A percentile compares a stretch with the other conserved stretches of the same genome.
Evolutionary conservation across 2,113 vertebrate genomes (phyloP).

Genomic region (Rhinogobius similis): DNA sequence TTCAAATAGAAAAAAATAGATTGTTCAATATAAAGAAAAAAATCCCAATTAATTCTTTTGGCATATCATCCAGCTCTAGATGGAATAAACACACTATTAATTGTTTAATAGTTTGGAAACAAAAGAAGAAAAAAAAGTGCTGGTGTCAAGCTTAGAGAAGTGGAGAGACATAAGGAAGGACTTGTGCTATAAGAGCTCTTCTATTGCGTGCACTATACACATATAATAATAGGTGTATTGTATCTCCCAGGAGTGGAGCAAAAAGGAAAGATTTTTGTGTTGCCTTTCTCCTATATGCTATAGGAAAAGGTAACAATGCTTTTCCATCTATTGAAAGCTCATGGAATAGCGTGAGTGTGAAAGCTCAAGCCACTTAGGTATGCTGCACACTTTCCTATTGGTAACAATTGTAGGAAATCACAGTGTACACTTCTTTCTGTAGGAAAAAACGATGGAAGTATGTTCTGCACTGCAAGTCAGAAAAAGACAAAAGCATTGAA

Average conservation of each 20-base stretch:
- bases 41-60: no score
- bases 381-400: slow-evolving; percentile 28
- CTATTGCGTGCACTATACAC: no score
- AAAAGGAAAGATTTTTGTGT: not conserved
- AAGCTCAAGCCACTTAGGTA: slow-evolving; percentile 39
- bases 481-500: slow-evolving; percentile 31
- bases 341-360: slow-evolving; percentile 19
- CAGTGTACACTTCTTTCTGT: slow-evolving; percentile 12
- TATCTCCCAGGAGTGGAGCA: not conserved
- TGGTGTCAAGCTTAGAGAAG: no score
- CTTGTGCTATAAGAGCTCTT: no score
- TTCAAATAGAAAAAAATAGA: no score
- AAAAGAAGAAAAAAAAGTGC: no score
- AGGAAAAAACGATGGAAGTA: slow-evolving; percentile 32
- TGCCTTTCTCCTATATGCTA: not conserved
- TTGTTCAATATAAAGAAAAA: no score
- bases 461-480: slow-evolving; percentile 9
- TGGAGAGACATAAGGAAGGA: no score
- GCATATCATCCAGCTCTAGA: no score
- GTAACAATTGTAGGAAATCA: slow-evolving; percentile 39
- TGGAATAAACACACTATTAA: no score
- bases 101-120: no score
- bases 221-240: not conserved
- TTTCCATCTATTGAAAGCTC: slow-evolving; percentile 12
- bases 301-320: not conserved